These are phyloP conservation scores for Loripinus fragilis DNA, from an alignment of 2,888 invertebrate species.

Conservation along the genomic window DNA sequence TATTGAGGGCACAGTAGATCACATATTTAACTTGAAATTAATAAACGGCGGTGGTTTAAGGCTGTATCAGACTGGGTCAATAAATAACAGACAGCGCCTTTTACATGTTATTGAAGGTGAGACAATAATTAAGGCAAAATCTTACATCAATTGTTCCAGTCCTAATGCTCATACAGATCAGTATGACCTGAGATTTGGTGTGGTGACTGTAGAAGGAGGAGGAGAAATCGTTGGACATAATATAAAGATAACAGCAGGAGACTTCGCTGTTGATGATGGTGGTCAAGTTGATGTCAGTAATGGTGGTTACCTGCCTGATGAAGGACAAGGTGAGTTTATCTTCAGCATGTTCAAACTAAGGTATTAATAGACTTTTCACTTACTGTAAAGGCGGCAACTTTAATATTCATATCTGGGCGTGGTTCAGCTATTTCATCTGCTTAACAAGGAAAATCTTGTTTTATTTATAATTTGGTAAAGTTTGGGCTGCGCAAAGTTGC, in stretches of 20 bases:
- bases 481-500: too few species aligned
- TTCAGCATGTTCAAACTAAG: too few species aligned
- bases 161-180: conserved; percentile 68
- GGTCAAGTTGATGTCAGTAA: conserved; percentile 70
- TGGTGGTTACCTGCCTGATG: conserved; percentile 68
- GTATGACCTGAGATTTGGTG: conserved; percentile 64
- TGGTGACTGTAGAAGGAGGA: conserved; percentile 72
- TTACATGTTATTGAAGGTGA: conserved; percentile 68
- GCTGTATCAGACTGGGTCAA: conserved; percentile 73
- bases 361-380: too few species aligned
- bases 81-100: conserved; percentile 59
- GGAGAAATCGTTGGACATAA: conserved; percentile 67
- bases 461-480: too few species aligned
- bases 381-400: too few species aligned
- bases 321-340: conserved; percentile 69
- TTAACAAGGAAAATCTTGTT: too few species aligned
- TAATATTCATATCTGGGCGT: too few species aligned
- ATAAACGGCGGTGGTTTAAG: conserved; percentile 69
- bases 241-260: conserved; percentile 64
- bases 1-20: conserved; percentile 71
- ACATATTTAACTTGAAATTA: conserved; percentile 72
- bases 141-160: conserved; percentile 67
- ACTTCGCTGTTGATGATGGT: conserved; percentile 73
- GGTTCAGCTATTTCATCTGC: too few species aligned
- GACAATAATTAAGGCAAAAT: conserved; percentile 71